phyloP scores from a whole-genome alignment of 2,797 vertebrate genomes.

The Mus caroli region DNA sequence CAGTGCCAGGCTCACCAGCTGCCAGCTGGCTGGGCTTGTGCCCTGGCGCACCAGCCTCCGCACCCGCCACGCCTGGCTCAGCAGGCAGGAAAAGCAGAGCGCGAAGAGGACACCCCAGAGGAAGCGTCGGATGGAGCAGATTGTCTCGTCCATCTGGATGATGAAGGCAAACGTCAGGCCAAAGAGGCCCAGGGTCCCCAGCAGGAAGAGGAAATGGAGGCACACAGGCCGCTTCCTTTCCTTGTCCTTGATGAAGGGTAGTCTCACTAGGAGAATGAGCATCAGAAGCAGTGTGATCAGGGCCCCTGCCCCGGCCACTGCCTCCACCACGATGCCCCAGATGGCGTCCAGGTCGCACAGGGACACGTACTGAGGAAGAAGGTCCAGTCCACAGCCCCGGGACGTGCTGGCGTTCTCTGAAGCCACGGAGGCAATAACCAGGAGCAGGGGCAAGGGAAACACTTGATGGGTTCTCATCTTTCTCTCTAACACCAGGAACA shows the following conservation, averaged over 20 bases:
- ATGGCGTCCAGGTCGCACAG: conserved; percentile 97
- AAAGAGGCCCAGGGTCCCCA: conserved; percentile 95
- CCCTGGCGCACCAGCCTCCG: conserved; percentile 92
- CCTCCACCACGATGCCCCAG: conserved; percentile 97
- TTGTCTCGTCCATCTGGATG: conserved; percentile 93
- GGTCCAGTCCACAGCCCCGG: conserved; percentile 95
- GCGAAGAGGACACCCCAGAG: conserved; percentile 97
- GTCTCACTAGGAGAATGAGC: conserved; percentile 94
- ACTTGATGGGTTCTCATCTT: conserved; percentile 89
- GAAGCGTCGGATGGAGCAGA: conserved; percentile 94
- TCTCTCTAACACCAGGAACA: conserved; percentile 79
- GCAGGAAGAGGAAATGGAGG: conserved; percentile 94
- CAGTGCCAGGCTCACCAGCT: conserved; percentile 92
- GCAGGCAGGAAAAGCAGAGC: conserved; percentile 96
- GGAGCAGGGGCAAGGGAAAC: conserved; percentile 91
- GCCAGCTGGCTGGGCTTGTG: conserved; percentile 94
- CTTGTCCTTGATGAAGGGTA: conserved; percentile 95
- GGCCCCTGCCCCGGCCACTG: conserved; percentile 92
- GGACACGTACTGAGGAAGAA: conserved; percentile 93
- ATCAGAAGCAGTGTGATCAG: conserved; percentile 93
- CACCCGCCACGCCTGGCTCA: conserved; percentile 95
- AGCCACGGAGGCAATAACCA: conserved; percentile 90
- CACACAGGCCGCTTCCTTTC: conserved; percentile 95
- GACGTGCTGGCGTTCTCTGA: conserved; percentile 92
- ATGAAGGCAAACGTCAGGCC: conserved; percentile 97